A percentile compares a stretch with the other conserved stretches of the same genome.
phyloP scores from a whole-genome alignment of 1,140 invertebrate species.

The Andrena cerasifolii region DNA sequence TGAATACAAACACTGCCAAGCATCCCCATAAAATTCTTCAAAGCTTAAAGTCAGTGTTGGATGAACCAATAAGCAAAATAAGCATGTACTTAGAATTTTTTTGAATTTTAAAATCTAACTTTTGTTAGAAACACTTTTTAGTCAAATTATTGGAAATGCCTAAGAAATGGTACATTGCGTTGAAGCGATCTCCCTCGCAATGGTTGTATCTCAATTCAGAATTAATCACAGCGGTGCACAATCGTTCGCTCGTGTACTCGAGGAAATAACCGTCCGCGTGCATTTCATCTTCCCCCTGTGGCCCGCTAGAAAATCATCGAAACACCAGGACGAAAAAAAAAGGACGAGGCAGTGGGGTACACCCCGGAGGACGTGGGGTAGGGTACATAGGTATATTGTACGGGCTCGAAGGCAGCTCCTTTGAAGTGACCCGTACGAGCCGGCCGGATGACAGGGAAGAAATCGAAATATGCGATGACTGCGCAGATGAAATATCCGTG shows the following conservation, averaged over 20 bases:
- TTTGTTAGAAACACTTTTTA: too few relatives aligned
- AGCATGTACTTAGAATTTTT: too few relatives aligned
- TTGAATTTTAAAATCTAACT: too few relatives aligned
- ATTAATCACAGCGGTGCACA: neutral
- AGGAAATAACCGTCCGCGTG: slow-evolving; percentile 34
- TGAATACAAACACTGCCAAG: too few relatives aligned
- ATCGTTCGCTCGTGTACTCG: neutral
- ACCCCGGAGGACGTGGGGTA: slow-evolving; percentile 11
- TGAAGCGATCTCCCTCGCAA: too few relatives aligned
- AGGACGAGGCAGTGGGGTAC: slow-evolving; percentile 35
- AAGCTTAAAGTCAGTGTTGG: too few relatives aligned
- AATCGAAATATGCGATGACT: slow-evolving; percentile 79
- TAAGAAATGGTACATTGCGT: too few relatives aligned
- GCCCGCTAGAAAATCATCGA: slow-evolving; percentile 47
- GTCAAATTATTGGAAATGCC: too few relatives aligned
- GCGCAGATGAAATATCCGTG: slow-evolving; percentile 78
- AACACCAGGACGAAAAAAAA: slow-evolving; percentile 57
- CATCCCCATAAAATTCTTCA: too few relatives aligned
- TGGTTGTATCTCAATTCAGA: too few relatives aligned
- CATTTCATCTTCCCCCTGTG: slow-evolving; percentile 6
- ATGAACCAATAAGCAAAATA: too few relatives aligned
- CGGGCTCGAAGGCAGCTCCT: slow-evolving; percentile 56
- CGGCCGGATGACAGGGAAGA: slow-evolving; percentile 74
- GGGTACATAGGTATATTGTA: slow-evolving; percentile 64
- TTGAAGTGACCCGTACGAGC: slow-evolving; percentile 71